A percentile compares a stretch with the other conserved stretches of the same genome.
Conservation (phyloP, 2,888 invertebrate genomes). For the Epirrhoe alternata region DNA sequence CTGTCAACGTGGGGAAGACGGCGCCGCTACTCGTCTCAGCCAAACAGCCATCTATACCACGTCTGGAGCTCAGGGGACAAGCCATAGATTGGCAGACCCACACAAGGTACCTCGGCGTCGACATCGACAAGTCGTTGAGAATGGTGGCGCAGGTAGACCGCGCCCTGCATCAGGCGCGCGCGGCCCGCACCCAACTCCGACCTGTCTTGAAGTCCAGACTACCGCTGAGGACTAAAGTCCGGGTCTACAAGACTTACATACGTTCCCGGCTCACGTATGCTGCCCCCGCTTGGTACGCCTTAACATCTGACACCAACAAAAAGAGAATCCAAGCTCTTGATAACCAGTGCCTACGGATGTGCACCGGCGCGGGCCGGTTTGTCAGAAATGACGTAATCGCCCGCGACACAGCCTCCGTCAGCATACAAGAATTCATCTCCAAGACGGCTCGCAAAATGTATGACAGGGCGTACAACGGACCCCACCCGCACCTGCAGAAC, state of each 20-base stretch:
- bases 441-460: neutral
- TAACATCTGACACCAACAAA: neutral
- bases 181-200: neutral
- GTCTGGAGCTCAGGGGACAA: neutral
- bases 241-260: neutral
- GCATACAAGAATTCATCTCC: neutral
- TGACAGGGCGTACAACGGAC: neutral
- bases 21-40: neutral
- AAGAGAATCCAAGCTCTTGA: neutral
- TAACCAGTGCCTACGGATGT: neutral
- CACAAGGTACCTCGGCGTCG: slow-evolving; percentile 18
- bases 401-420: neutral
- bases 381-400: neutral
- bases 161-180: neutral
- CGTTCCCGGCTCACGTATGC: neutral
- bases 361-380: neutral
- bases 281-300: neutral
- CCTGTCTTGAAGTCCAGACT: neutral
- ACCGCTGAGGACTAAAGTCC: slow-evolving; percentile 3
- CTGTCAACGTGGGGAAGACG: slow-evolving; percentile 42
- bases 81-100: neutral
- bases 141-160: slow-evolving; percentile 25
- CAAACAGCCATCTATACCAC: neutral
- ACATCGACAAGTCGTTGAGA: slow-evolving; percentile 34
- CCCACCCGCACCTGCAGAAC: too few species aligned